Evolutionary conservation across 1,140 invertebrate species (phyloP), one percentile per base, ranked within the genome.

Genomic region (Heliconius hermathena): DNA sequence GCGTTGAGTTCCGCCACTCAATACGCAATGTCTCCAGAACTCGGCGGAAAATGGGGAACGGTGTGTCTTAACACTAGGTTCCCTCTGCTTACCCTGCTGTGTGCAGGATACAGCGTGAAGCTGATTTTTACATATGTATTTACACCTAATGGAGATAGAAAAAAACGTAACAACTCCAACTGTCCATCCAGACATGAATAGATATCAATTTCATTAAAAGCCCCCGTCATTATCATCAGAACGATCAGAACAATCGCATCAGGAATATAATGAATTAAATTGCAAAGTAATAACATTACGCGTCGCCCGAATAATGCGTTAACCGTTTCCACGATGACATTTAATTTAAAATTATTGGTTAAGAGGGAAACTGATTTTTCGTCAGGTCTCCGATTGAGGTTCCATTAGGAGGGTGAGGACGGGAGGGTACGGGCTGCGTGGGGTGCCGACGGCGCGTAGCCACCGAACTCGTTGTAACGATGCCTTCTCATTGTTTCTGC

Each of bases 131-230:
- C 26, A 66, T 26, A 49, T 16, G 36, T 26, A n/a, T 2, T 6
- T 36, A 36, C 33, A 26, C 11, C 11, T 66, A 60, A 22, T 66
- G 3, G 60, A 66, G 60, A 66, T 66, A 66, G 60, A 29, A 77
- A 71, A 73, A 54, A 36, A 46, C 0, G 52, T n/a, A 72, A 80
- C 73, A 80, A 41, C 57, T 57, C 70, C 74, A 79, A 73, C 73
- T 76, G 71, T 78, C 77, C 74, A 81, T 76, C 46, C 81, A 73
- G 85, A 78, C 80, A 79, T 85, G 81, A 86, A 87, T 84, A 85
- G 82, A 89, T 88, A 91, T 91, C 88, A 92, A 92, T 93, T 94
- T 91, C 88, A 92, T 91, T 93, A 94, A 93, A 87, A 92, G 92
- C 87, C 49, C 82, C 82, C 83, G 80, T 83, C 80, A 91, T 94